Evolutionary conservation across 2,888 invertebrate genomes (phyloP).

Genomic region (Dendrolimus houi): DNA sequence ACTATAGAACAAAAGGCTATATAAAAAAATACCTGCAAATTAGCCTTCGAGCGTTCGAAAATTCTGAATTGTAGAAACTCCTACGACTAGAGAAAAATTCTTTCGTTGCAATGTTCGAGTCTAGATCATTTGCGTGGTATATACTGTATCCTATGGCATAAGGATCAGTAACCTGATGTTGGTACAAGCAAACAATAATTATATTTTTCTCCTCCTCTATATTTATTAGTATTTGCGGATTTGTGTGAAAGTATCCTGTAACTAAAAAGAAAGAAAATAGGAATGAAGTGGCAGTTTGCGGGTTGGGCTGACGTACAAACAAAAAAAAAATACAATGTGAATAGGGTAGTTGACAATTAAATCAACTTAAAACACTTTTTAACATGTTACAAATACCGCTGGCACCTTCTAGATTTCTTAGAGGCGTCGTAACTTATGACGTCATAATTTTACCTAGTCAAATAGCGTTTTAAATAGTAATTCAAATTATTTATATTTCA

Average conservation of each 20-base stretch:
- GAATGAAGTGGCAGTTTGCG: no score
- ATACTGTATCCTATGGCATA: conserved; percentile 95
- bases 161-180: conserved; percentile 94
- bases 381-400: no score
- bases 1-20: not conserved
- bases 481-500: no score
- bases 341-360: no score
- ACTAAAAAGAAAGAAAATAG: not conserved
- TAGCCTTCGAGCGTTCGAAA: conserved; percentile 94
- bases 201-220: conserved; percentile 77
- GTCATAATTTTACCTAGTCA: no score
- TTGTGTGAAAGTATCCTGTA: conserved; percentile 92
- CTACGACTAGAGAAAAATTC: conserved; percentile 91
- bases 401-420: no score
- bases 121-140: conserved; percentile 83
- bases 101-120: conserved; percentile 85
- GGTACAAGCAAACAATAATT: conserved; percentile 89
- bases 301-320: no score
- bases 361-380: no score
- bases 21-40: conserved; percentile 53
- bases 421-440: no score
- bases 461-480: no score
- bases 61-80: conserved; percentile 91
- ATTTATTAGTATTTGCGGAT: conserved; percentile 90
- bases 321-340: no score